Evolutionary conservation across 2,888 invertebrate genomes (phyloP).

Genomic region (Mesorhabditis spiculigera): DNA sequence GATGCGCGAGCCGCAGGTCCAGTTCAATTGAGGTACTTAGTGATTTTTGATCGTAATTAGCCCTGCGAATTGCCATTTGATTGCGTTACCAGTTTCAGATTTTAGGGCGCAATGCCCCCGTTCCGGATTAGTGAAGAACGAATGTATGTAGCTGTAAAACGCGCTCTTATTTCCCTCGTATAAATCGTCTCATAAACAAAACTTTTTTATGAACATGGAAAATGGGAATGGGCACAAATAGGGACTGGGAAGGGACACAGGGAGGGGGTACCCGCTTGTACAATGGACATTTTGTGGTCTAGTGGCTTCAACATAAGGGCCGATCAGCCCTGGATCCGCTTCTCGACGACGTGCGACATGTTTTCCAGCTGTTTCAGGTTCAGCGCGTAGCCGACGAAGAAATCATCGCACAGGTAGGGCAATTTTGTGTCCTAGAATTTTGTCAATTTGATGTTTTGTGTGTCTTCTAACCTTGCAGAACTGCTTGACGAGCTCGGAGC

Average conservation of each 20-base stretch:
- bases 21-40: not conserved
- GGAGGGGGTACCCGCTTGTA: conserved; percentile 11
- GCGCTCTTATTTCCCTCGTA: no score
- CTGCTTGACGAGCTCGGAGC: conserved; percentile 39
- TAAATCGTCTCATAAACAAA: no score
- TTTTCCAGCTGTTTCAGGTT: conserved; percentile 48
- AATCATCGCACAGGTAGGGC: conserved; percentile 52
- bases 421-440: conserved; percentile 32
- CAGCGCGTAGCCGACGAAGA: conserved; percentile 45
- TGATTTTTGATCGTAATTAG: not conserved
- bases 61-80: not conserved
- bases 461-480: conserved; percentile 36
- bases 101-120: no score
- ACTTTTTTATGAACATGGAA: no score
- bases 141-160: no score
- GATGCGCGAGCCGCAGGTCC: not conserved
- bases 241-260: conserved; percentile 15
- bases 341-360: conserved; percentile 43
- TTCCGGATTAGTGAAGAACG: no score
- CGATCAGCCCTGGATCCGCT: not conserved
- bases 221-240: not conserved
- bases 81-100: no score
- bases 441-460: not conserved
- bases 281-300: no score
- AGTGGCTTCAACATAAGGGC: no score